A percentile compares a stretch with the other conserved stretches of the same genome.
Conservation (phyloP, 2,888 invertebrate genomes). For the Coronaproctus castanopsis region DNA sequence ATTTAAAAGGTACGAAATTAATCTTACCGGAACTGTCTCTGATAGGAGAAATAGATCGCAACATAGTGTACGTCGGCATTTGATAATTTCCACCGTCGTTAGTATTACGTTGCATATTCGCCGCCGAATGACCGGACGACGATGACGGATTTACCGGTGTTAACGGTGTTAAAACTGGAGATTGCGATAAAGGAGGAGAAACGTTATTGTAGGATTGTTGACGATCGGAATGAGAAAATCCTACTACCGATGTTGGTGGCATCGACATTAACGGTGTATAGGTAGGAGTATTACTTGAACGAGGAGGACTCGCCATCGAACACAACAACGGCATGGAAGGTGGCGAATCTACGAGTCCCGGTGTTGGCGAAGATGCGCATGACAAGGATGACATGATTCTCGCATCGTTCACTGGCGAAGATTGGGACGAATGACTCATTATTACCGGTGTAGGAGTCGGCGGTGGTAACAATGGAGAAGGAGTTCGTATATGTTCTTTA, state of each 20-base stretch:
- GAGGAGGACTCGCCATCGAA: not conserved
- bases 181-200: not conserved
- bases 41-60: not conserved
- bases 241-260: too few relatives aligned
- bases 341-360: not conserved
- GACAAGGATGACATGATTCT: not conserved
- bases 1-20: too few relatives aligned
- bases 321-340: not conserved
- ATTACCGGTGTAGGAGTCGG: not conserved
- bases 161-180: not conserved
- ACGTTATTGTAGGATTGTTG: not conserved
- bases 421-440: not conserved
- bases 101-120: too few relatives aligned
- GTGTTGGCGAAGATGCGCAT: not conserved
- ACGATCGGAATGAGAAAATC: not conserved
- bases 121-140: too few relatives aligned
- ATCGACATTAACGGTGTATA: not conserved
- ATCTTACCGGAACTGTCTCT: too few relatives aligned
- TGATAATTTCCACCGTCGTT: not conserved
- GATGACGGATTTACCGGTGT: not conserved
- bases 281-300: not conserved
- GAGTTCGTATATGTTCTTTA: not conserved
- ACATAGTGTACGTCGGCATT: not conserved
- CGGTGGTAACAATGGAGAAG: not conserved
- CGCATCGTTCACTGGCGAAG: not conserved